A percentile compares a stretch with the other conserved stretches of the same genome.
These are phyloP conservation scores for Lithophane leautieri DNA, from an alignment of 2,888 invertebrate species.

Conservation along the genomic window DNA sequence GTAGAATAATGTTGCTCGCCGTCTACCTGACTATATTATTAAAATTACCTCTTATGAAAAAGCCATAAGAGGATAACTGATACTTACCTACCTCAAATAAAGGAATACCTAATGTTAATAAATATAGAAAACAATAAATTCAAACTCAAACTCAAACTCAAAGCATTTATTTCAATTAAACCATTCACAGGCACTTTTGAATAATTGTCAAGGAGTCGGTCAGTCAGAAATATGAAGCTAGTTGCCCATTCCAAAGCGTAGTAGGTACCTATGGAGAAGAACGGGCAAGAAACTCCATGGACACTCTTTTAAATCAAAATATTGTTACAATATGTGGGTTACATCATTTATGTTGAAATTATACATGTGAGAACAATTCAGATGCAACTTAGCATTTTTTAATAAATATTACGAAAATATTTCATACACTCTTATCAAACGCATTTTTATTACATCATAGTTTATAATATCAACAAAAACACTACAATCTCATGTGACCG, in stretches of 20 bases:
- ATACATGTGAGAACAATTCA: no score
- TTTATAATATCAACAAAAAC: constrained; percentile 48
- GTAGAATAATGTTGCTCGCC: neutral
- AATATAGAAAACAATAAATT: neutral
- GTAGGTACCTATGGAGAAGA: no score
- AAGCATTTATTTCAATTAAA: no score
- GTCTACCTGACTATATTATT: neutral
- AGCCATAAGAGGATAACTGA: neutral
- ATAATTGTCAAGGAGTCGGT: no score
- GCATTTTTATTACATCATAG: constrained; percentile 54
- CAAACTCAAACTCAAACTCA: no score
- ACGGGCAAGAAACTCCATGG: no score
- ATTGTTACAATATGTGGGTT: no score
- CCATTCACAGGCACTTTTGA: no score
- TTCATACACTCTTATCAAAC: constrained; percentile 39
- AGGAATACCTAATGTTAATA: neutral
- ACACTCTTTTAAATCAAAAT: no score
- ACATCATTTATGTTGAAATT: no score
- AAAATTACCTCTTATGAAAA: neutral
- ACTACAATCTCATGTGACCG: constrained; percentile 57
- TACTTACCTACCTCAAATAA: neutral
- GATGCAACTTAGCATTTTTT: neutral
- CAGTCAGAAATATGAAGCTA: no score
- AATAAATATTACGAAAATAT: neutral
- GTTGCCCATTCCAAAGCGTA: no score